Evolutionary conservation across 2,797 vertebrate genomes (phyloP).

Genomic region (Limosa lapponica): DNA sequence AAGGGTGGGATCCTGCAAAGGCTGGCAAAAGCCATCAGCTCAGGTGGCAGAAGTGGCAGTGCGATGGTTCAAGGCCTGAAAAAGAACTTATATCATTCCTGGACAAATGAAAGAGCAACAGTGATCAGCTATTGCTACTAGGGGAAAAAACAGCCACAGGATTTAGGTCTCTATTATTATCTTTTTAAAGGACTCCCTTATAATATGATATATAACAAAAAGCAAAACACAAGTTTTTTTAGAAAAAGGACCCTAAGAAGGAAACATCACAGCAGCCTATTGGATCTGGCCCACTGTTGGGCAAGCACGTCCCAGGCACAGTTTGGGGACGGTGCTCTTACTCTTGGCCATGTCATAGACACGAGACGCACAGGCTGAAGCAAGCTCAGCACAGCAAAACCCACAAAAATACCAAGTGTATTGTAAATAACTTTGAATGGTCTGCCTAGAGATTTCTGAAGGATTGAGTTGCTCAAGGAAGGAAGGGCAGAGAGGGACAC

Average conservation of each 20-base stretch:
- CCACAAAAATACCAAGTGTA: not conserved
- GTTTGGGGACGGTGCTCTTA: not conserved
- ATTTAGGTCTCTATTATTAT: not conserved
- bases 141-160: not conserved
- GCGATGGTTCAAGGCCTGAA: not conserved
- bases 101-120: not conserved
- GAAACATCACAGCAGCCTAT: not conserved
- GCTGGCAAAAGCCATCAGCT: not conserved
- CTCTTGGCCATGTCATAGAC: rapidly evolving
- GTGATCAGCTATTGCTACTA: not conserved
- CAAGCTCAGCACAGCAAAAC: not conserved
- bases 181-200: not conserved
- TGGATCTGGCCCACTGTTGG: not conserved
- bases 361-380: not conserved
- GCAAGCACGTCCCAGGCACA: not conserved
- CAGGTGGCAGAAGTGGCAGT: not conserved
- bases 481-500: not conserved
- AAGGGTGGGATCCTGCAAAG: not conserved
- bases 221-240: not conserved
- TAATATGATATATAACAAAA: not conserved
- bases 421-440: not conserved
- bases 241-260: not conserved
- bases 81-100: not conserved
- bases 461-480: not conserved
- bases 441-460: not conserved